Base-by-base conservation (phyloP, 1,140 invertebrate genomes). In the Calliphora vicina region DNA sequence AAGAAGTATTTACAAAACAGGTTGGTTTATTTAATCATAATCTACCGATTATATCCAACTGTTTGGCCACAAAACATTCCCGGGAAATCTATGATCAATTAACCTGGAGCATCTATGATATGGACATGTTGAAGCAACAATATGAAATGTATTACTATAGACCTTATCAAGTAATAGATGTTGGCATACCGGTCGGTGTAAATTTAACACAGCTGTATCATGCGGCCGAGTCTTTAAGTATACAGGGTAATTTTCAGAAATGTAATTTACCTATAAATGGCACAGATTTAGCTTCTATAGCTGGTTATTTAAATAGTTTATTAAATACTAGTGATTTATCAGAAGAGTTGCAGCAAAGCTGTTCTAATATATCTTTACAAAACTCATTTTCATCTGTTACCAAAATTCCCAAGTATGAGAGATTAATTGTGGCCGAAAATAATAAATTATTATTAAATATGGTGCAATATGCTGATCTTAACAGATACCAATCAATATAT, bases 1-100 rank as follows among this genome's bases (percentile, higher is more conserved):
- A 87, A 23, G 80, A 85, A 8, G 50, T 9, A 0, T 1, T 45
- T 0, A 80, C 71, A 0, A 89, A 89, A 50, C 82, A 84, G 5
- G 84, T 87, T 2, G 88, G 88, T 10, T 83, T 89, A 5, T 86
- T 89, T 6, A 85, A 87, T n/a, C 87, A 89, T 9, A 78, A 85
- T 26, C 27, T 89, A 23, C 88, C 88, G 0, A 87, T 88, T 27
- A 86, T 88, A 82, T 89, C 88, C 74, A 50, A 71, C 10, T 89
- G 88, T 84, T 84, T 88, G 82, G 86, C 88, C 0, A 17, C 80
- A 0, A 86, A 85, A 29, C 86, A 74, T 26, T n/a, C 84, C 0
- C n/a, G 73, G 0, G 83, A 87, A 1, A 83, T 89, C 4, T 89
- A 87, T 42, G 83, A 88, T 83, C 87, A 89, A 84, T 80, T 89